phyloP scores from a whole-genome alignment of 2,113 vertebrate genomes.

The Cynoglossus semilaevis region DNA sequence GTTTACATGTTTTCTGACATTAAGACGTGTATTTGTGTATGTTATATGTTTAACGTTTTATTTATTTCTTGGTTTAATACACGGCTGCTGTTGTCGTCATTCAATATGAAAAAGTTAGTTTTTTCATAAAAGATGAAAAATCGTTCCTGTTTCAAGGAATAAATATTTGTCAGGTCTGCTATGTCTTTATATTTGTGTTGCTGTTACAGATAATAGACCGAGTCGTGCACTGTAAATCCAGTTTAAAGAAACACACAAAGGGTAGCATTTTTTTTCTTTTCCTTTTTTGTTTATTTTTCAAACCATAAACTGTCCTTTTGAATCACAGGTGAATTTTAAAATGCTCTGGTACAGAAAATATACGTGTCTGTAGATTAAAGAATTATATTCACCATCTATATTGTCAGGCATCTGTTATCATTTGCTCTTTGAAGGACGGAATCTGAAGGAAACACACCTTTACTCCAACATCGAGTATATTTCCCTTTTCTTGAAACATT shows the following conservation, averaged over 20 bases:
- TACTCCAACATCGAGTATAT: background rate
- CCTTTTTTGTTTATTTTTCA: constrained; percentile 26
- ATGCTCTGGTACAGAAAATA: constrained; percentile 60
- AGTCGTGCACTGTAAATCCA: constrained; percentile 68
- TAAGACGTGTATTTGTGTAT: constrained; percentile 14
- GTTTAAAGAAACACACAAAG: constrained; percentile 25
- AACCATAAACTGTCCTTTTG: constrained; percentile 9
- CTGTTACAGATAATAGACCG: constrained; percentile 38
- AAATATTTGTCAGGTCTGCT: constrained; percentile 53
- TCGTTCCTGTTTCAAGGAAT: constrained; percentile 83
- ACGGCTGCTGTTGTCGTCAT: constrained; percentile 63
- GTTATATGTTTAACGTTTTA: constrained; percentile 12
- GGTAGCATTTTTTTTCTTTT: background rate
- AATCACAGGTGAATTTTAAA: constrained; percentile 60
- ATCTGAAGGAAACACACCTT: no score
- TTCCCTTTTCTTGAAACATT: background rate
- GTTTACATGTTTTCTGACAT: constrained; percentile 38
- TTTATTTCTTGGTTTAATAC: constrained; percentile 55
- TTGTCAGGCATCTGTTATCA: background rate
- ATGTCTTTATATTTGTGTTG: constrained; percentile 46
- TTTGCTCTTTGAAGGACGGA: background rate
- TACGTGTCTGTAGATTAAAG: constrained; percentile 55
- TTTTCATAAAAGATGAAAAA: constrained; percentile 70
- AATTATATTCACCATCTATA: constrained; percentile 10
- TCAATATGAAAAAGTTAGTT: constrained; percentile 60